Conservation (phyloP, 2,113 vertebrate species). For the Amphiprion percula region DNA sequence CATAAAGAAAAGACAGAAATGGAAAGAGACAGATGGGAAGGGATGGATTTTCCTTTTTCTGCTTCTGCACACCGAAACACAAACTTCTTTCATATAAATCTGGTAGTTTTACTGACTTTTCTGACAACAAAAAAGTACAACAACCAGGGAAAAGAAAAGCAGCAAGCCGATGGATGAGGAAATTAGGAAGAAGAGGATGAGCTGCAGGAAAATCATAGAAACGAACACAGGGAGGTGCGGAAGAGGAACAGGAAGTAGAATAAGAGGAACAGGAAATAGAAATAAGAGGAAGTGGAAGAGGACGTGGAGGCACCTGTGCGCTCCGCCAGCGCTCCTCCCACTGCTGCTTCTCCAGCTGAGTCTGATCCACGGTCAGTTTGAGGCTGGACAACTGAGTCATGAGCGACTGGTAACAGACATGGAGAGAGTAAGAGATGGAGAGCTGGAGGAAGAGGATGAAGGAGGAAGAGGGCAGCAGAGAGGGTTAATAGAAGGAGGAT, state of each 20-base stretch:
- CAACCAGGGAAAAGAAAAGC: neutral
- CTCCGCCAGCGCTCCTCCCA: conserved; percentile 81
- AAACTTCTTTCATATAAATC: too few species aligned
- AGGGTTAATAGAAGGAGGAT: conserved; percentile 38
- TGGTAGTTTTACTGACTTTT: too few species aligned
- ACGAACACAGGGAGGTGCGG: too few species aligned
- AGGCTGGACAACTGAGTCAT: conserved; percentile 83
- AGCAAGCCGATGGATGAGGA: neutral
- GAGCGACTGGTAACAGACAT: conserved; percentile 81
- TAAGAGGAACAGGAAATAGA: too few species aligned
- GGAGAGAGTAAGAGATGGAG: conserved; percentile 82
- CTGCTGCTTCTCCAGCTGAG: conserved; percentile 84
- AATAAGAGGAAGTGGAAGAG: conserved; percentile 16
- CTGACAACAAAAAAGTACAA: neutral
- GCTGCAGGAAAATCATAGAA: too few species aligned
- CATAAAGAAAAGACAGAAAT: too few species aligned
- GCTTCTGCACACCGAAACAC: too few species aligned
- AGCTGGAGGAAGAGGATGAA: conserved; percentile 72
- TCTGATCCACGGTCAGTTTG: conserved; percentile 84
- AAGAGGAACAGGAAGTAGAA: too few species aligned
- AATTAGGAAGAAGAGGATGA: neutral
- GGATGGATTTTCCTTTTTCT: too few species aligned
- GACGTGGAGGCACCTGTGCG: conserved; percentile 78
- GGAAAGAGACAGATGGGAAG: too few species aligned
- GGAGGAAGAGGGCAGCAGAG: conserved; percentile 52